Base-by-base conservation (phyloP, 37 sponge, comb jelly and placozoan species). In the Theonella swinhoei region DNA sequence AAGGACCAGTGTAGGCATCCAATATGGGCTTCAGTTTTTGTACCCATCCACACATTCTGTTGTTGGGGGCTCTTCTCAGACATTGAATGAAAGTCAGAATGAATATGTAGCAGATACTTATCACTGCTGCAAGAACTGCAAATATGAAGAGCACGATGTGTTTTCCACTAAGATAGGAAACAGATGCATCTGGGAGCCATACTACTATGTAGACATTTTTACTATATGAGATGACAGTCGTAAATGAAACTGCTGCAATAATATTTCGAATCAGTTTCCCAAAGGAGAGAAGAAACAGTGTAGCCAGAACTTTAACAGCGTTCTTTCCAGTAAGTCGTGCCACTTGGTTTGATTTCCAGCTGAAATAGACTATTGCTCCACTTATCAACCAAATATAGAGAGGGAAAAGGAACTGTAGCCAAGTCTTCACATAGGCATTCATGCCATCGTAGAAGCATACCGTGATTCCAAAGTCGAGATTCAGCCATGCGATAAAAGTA, bases 371-470 rank as follows among this genome's bases (percentile, higher is more conserved):
- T 14, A 79, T 25, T 33, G n/a, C 24, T n/a, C 64, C 42, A 26
- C 37, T 35, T 66, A 79, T 5, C n/a, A 17, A 26, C 14, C 39
- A 64, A 1, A 79, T n/a, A 36, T 79, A 79, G 0, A 29, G 4
- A 39, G 66, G 80, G 26, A 65, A 79, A 26, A 35, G 39, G n/a
- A 79, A 79, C 29, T 79, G 80, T 5, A 79, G 67, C 80, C 80
- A 79, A 7, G 67, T 64, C 19, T 79, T 79, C 9, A 22, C 66
- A 11, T 79, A 79, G 39, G 36, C 40, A 66, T 79, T 68, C 80
- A 79, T 79, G 9, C 80, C 80, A 79, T 64, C 36, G 25, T 79
- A 79, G 67, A 79, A 79, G 39, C 80, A 79, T 20, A 40, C 36
- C 66, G n/a, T 26, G 34, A 78, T 64, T 20, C 79, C 79, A n/a